Conservation (phyloP, 2,888 invertebrate species). For the Thysanoteuthis rhombus region DNA sequence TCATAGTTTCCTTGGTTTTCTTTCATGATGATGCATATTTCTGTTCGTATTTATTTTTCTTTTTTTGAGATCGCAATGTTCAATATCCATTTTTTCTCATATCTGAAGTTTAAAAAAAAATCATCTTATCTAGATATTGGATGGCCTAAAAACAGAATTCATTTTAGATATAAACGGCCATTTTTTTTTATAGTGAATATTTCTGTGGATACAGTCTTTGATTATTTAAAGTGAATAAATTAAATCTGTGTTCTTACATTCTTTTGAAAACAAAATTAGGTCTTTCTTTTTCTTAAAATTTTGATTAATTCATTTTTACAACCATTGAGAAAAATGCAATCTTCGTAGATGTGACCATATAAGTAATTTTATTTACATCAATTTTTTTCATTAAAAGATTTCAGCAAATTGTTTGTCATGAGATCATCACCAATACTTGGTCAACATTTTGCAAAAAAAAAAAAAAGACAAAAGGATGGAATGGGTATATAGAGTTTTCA, state of each 20-base stretch:
- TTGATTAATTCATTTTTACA: not conserved
- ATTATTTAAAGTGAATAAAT: not conserved
- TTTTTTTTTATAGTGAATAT: not conserved
- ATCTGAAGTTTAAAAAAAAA: not conserved
- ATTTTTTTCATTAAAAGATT: no score
- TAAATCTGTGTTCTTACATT: not conserved
- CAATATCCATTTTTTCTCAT: not conserved
- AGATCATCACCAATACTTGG: no score
- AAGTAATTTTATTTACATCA: not conserved
- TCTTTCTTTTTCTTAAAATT: not conserved
- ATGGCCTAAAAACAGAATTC: not conserved
- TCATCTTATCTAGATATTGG: not conserved
- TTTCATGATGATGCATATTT: not conserved
- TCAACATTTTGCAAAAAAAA: no score
- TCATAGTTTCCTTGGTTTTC: not conserved
- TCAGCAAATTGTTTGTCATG: no score
- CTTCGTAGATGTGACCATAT: not conserved
- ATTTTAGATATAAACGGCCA: not conserved
- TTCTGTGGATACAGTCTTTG: not conserved
- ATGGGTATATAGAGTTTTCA: no score
- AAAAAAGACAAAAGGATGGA: no score
- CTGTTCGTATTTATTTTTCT: not conserved
- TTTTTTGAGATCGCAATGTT: not conserved
- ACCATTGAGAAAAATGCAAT: not conserved
- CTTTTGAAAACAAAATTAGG: not conserved